Evolutionary conservation across 35 echinoderm and acorn worm genomes (phyloP).

Genomic region (Lytechinus variegatus): DNA sequence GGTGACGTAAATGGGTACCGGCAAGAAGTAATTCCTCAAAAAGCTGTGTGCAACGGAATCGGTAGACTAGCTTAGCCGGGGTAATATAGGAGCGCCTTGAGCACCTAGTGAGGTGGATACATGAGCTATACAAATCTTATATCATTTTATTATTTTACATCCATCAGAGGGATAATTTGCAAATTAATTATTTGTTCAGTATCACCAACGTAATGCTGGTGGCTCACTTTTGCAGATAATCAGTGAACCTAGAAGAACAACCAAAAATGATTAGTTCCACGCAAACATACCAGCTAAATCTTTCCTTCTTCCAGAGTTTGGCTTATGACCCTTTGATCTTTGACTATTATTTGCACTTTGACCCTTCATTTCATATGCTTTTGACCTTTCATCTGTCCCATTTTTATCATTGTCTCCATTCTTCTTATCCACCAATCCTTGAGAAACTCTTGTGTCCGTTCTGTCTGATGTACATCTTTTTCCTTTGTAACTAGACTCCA

Average conservation of each 20-base stretch:
- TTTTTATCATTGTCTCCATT: neutral
- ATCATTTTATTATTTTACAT: too few relatives aligned
- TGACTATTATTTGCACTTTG: neutral
- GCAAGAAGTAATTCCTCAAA: too few relatives aligned
- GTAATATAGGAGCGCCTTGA: too few relatives aligned
- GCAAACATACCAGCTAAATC: conserved; percentile 28
- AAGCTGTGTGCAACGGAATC: too few relatives aligned
- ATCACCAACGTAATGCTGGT: neutral
- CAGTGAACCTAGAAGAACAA: too few relatives aligned
- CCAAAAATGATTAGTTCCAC: neutral
- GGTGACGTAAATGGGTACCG: too few relatives aligned
- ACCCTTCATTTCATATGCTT: neutral
- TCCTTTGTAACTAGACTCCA: neutral
- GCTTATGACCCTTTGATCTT: neutral
- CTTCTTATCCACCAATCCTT: neutral
- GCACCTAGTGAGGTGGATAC: too few relatives aligned
- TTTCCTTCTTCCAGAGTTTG: neutral
- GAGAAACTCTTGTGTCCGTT: neutral
- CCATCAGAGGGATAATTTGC: too few relatives aligned
- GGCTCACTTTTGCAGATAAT: neutral
- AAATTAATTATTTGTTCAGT: too few relatives aligned
- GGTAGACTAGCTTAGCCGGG: too few relatives aligned
- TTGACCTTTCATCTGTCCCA: neutral
- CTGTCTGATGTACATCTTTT: neutral
- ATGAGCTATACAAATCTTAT: too few relatives aligned